Percentiles rank a stretch among this genome's conserved stretches.
These are phyloP conservation scores for Armadillidium nasatum DNA, from an alignment of 1,140 invertebrate species.

Conservation along the genomic window DNA sequence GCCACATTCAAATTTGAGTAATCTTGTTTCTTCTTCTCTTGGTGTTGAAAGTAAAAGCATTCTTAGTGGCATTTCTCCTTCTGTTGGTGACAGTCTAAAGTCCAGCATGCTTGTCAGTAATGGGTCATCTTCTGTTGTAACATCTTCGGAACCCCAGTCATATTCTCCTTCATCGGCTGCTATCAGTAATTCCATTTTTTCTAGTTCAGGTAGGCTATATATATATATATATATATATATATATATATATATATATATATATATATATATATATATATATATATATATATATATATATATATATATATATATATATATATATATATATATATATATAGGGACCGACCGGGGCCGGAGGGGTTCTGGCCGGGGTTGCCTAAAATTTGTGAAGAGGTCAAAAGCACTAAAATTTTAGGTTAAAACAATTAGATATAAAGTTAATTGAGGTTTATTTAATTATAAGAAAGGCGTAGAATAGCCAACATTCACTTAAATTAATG, in stretches of 20 bases:
- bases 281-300: background rate
- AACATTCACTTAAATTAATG: no score
- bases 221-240: slow-evolving; percentile 6
- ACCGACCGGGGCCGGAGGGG: no score
- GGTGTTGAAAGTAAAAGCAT: background rate
- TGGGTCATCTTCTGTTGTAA: background rate
- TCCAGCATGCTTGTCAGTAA: background rate
- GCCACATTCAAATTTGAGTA: background rate
- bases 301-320: background rate
- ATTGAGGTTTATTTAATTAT: no score
- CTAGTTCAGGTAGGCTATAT: background rate
- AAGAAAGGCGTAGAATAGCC: no score
- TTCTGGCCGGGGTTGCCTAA: no score
- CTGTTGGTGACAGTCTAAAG: background rate
- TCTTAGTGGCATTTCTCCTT: background rate
- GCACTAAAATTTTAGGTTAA: no score
- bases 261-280: background rate
- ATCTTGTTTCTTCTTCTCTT: background rate
- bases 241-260: background rate
- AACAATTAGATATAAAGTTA: no score
- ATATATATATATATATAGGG: background rate
- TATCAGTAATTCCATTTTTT: slow-evolving; percentile 6
- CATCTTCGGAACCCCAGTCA: background rate
- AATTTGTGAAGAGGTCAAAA: no score
- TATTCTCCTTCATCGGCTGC: slow-evolving; percentile 2